Evolutionary conservation across 2,888 invertebrate genomes (phyloP), one percentile per base, ranked within the genome.

Genomic region (Phania funesta): DNA sequence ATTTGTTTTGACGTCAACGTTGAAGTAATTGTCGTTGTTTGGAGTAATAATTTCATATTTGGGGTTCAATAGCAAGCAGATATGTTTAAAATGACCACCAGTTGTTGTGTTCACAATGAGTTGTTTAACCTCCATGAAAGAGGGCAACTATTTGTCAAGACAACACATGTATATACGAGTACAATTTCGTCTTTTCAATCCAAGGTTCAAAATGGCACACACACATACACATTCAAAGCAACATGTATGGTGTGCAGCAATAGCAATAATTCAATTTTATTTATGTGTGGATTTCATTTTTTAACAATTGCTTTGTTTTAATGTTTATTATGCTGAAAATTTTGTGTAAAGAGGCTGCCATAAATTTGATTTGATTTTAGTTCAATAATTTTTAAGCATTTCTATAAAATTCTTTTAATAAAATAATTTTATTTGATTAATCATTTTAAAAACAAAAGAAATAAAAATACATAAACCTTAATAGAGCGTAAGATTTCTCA

Each of bases 11-110:
- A n/a, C 3, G 9, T 26, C 35, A 18, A 48, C 22, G 46, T 26
- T 44, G 6, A 38, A 18, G 35, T 22, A 26, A n/a, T 46, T 56
- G 56, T 32, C 18, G 41, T 32, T 22, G 35, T 7, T 64, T 9
- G 11, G 26, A 56, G 18, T 60, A 68, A 77, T 77, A 77, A 77
- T 68, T 77, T 77, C 52, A 68, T 76, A 52, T 76, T 52, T 52
- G 44, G 44, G 60, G 76, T 68, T 76, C 76, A 76, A 76, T 24
- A 35, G 35, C 38, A 68, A 68, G 62, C 35, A n/a, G n/a, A n/a
- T n/a, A 76, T 60, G 32, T 62, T 68, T 52, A 18, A 68, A 68
- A 44, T 62, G 24, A 35, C 41, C 68, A 76, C 32, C 50, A 18
- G 18, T 60, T 67, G 58, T 41, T 44, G 38, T 58, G 65, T 29